Evolutionary conservation across 2,797 vertebrate genomes (phyloP), one percentile per base, ranked within the genome.

Genomic region (Acestrorhynchus altus): DNA sequence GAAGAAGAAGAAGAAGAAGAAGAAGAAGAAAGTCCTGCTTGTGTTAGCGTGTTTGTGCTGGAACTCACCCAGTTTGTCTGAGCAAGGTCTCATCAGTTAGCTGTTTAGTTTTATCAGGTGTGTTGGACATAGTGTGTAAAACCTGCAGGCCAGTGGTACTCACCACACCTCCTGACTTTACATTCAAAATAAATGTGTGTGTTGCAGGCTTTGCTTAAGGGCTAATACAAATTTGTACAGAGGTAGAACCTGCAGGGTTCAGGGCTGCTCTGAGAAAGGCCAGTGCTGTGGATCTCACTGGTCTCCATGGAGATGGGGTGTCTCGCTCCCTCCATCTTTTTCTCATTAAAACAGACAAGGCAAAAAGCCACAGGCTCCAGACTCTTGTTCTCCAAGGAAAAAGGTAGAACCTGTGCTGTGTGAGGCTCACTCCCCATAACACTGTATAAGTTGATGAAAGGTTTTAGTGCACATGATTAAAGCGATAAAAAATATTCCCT

Each of bases 221-320:
- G n/a, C 42, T 20, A 13, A 49, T 24, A 64, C 28, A 13, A 57
- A 51, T 10, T 52, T 73, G 60, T 75, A 72, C 39, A 51, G 54
- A 79, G 69, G 60, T 60, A 39, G 69, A 78, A 77, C 46, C 16
- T 70, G 72, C 51, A 63, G 71, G 77, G 54, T 80, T 77, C 74
- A 57, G 74, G 61, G 69, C 69, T 74, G 64, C 78, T 69, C 54
- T 74, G 74, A 78, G 72, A 80, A 49, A 75, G 70, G 76, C 42
- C 59, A 80, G 59, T 67, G 76, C 70, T 77, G 66, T 72, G 42
- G 69, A 70, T 85, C 72, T 56, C 49, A 71, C 26, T 76, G 68
- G 81, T 84, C 83, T 86, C 86, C 86, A 87, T 86, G 80, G 81
- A 82, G 81, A 86, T 81, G 68, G n/a, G 60, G 64, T 35, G 77